Base-by-base conservation (phyloP, 2,888 invertebrate genomes). In the Nomada hirtipes region DNA sequence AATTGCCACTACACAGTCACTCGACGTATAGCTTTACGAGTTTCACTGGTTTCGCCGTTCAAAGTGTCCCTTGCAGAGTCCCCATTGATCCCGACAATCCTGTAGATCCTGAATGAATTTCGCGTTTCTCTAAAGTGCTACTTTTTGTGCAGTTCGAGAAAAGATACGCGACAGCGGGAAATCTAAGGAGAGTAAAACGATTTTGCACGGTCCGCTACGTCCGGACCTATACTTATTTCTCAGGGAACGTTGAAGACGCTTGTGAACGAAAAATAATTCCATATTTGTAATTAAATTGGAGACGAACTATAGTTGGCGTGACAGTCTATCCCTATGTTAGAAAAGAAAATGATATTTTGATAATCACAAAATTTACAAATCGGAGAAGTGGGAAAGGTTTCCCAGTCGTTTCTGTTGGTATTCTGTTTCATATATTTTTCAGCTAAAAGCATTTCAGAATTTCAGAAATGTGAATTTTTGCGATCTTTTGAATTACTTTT, bases 1-100 rank as follows among this genome's bases (percentile, higher is more conserved):
- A 92, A 92, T 90, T 85, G 89, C 89, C 90, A 90, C 91, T 90
- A 90, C 87, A 91, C 87, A 89, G 89, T 92, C 90, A 89, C 89
- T 90, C 84, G 82, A 82, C 76, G 68, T 63, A 80, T 18, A n/a
- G 76, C 74, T 76, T 73, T 71, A 83, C 78, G 71, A 79, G 69
- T 78, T 86, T 84, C 71, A 52, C 82, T 88, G 74, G 23, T 44
- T 29, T 65, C 20, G 29, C 55, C 61, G 67, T 61, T 73, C 84
- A 85, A 89, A 82, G 74, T 76, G 83, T 86, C 76, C 86, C 71
- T 86, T 80, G 87, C 86, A 77, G 64, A 29, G 4, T 47, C 47
- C 61, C 88, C 90, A 92, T 92, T 91, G 89, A 92, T 73, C 11
- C 47, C 47, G 79, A 77, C 77, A 68, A 89, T 89, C 77, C 84